Base-by-base conservation (phyloP, 2,113 vertebrate genomes). In the Melanerpes formicivorus region DNA sequence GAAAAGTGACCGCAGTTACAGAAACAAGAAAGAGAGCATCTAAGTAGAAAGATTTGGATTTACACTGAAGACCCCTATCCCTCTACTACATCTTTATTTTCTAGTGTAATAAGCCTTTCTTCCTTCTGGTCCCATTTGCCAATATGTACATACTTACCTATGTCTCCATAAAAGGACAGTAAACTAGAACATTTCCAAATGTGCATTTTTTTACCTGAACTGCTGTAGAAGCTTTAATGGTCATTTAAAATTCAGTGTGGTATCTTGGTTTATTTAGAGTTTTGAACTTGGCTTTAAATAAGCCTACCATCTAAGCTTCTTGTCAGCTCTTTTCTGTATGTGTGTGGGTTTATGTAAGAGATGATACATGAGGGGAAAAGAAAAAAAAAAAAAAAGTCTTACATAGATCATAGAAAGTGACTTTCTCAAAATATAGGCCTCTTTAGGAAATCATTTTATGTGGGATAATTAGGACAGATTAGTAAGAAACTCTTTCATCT, bases 401-500 rank as follows among this genome's bases (percentile, higher is more conserved):
- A 62, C 27, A 67, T 67, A 62, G 46, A 56, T 74, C 60, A 72
- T 17, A 74, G 84, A 91, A 80, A 79, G 66, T 84, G 42, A 27
- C 70, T 76, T 46, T 85, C 52, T 82, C 18, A 64, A 85, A 67
- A 90, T 83, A 94, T 30, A 88, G 77, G 69, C 14, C 84, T 95
- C 71, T 81, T 92, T 87, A 96, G 94, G 87, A 97, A 97, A 97
- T 97, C 74, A 81, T 81, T 98, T 98, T 97, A 97, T 97, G 95
- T 97, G 93, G 72, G 97, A 97, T 98, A 97, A 98, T 97, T 97
- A 97, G 95, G 87, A 96, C 79, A 97, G 88, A 97, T 97, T 97
- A 97, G 96, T 88, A 78, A 97, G 92, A 97, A 98, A 97, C 95
- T 96, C 97, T 98, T 98, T 98, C 95, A 97, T 97, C 97, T 97